Percentiles rank a stretch among this genome's conserved stretches.
Conservation (phyloP, 1,140 invertebrate species). For the Metaphire vulgaris region DNA sequence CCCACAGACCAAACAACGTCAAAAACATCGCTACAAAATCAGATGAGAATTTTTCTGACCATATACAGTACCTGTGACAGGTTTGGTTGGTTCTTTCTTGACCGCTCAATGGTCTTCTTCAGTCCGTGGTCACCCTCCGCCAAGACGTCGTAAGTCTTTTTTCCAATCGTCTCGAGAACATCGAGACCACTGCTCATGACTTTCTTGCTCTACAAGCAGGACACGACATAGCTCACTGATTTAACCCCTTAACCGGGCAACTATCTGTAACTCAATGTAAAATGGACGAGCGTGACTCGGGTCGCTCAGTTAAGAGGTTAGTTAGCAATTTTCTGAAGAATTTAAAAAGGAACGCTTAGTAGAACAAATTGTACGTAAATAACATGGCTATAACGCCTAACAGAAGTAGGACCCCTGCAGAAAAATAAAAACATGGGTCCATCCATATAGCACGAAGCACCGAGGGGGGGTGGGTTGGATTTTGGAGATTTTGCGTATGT, state of each 20-base stretch:
- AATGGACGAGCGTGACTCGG: too few relatives aligned
- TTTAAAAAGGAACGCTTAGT: neutral
- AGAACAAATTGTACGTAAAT: neutral
- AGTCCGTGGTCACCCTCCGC: slow-evolving; percentile 82
- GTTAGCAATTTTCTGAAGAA: neutral
- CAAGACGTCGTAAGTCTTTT: slow-evolving; percentile 84
- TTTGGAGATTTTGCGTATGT: too few relatives aligned
- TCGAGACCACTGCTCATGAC: slow-evolving; percentile 75
- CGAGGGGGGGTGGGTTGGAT: too few relatives aligned
- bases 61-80: slow-evolving; percentile 57
- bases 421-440: too few relatives aligned
- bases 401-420: neutral
- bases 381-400: neutral
- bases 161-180: slow-evolving; percentile 81
- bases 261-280: neutral
- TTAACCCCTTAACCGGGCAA: slow-evolving; percentile 59
- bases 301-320: neutral
- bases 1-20: too few relatives aligned
- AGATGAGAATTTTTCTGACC: too few relatives aligned
- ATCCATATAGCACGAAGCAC: too few relatives aligned
- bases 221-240: slow-evolving; percentile 39
- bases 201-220: slow-evolving; percentile 66
- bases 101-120: slow-evolving; percentile 67
- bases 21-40: too few relatives aligned
- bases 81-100: slow-evolving; percentile 58